phyloP scores from a whole-genome alignment of 2,113 vertebrate species.

The Gobio gobio region DNA sequence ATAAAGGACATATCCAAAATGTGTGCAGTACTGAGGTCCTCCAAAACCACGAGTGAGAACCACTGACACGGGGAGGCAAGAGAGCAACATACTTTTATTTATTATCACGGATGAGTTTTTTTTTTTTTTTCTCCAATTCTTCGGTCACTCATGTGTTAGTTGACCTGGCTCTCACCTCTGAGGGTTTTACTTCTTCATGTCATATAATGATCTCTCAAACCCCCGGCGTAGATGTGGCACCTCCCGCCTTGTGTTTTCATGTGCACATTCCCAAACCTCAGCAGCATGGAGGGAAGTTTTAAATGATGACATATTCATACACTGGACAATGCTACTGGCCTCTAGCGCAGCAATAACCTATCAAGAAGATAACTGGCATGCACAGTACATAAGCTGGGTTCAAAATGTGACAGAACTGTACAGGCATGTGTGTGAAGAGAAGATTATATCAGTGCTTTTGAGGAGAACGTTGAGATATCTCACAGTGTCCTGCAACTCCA shows the following conservation, averaged over 20 bases:
- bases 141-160: constrained; percentile 17
- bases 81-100: not conserved
- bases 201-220: not conserved
- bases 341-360: not conserved
- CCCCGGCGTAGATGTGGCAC: not conserved
- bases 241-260: constrained; percentile 21
- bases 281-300: constrained; percentile 3
- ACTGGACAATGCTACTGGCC: not conserved
- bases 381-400: not conserved
- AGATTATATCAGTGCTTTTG: constrained; percentile 45
- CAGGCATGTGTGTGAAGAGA: not conserved
- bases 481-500: constrained; percentile 63
- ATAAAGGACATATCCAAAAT: constrained; percentile 1
- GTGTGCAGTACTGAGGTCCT: not conserved
- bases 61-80: not conserved
- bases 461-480: constrained; percentile 60
- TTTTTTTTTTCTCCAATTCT: not conserved
- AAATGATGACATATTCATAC: constrained; percentile 13
- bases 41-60: not conserved
- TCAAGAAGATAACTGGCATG: not conserved
- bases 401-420: not conserved
- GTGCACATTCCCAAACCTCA: not conserved
- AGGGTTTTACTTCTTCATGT: constrained; percentile 5
- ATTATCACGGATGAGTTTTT: not conserved
- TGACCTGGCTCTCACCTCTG: constrained; percentile 25